phyloP scores from a whole-genome alignment of 2,113 vertebrate species.

The Oenanthe melanoleuca region DNA sequence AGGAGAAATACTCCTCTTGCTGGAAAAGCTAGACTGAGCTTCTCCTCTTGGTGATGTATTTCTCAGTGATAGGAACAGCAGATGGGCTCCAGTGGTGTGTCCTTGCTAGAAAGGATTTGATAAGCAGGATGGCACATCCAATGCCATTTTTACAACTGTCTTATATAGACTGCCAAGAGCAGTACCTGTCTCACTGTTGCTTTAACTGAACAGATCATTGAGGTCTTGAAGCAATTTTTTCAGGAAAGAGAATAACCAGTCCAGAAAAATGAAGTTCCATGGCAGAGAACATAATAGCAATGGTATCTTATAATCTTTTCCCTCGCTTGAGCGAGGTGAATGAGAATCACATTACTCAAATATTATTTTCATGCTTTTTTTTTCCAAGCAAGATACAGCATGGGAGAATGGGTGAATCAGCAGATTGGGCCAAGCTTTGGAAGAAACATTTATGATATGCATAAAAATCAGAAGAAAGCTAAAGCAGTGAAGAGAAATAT shows the following conservation, averaged over 20 bases:
- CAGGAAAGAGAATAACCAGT: background rate
- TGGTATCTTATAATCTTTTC: background rate
- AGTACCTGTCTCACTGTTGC: background rate
- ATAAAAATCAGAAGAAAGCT: background rate
- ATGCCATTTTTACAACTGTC: background rate
- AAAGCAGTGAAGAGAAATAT: background rate
- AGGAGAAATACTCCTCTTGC: background rate
- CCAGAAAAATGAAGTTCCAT: background rate
- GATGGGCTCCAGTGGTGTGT: background rate
- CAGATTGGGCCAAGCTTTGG: background rate
- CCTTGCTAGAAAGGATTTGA: background rate
- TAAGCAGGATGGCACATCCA: accelerated
- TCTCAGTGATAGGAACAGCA: background rate
- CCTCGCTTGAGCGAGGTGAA: background rate
- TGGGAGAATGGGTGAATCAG: background rate
- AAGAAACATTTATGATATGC: background rate
- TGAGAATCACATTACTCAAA: background rate
- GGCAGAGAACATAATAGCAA: background rate
- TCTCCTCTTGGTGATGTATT: background rate
- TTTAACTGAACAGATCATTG: background rate
- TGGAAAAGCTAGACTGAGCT: background rate
- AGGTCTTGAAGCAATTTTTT: background rate
- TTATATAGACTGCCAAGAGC: background rate
- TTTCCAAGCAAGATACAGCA: background rate
- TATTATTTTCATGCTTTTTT: background rate